These are phyloP conservation scores for Apocrypta bakeri DNA, from an alignment of 1,140 invertebrate species.

Conservation along the genomic window DNA sequence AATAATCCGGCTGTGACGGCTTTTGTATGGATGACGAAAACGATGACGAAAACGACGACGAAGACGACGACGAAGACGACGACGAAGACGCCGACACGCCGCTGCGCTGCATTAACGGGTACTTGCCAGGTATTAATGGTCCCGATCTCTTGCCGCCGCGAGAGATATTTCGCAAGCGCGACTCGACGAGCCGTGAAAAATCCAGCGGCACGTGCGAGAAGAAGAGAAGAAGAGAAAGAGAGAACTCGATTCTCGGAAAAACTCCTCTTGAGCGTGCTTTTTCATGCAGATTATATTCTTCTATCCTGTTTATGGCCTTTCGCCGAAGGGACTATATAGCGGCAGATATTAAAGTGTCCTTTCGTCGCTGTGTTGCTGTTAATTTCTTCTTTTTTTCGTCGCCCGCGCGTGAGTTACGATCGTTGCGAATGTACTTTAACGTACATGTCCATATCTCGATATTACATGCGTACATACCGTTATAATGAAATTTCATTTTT, in stretches of 20 bases:
- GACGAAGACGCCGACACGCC: background rate
- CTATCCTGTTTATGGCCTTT: conserved; percentile 25
- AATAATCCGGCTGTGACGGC: background rate
- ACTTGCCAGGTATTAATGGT: conserved; percentile 39
- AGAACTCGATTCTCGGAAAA: conserved; percentile 25
- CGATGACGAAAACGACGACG: too few relatives aligned
- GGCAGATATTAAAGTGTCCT: conserved; percentile 33
- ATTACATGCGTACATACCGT: background rate
- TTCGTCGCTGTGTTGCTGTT: background rate
- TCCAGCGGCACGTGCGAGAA: background rate
- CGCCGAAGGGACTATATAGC: conserved; percentile 6
- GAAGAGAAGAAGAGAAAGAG: too few relatives aligned
- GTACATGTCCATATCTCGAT: background rate
- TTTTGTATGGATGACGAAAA: background rate
- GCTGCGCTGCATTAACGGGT: conserved; percentile 10
- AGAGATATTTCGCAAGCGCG: background rate
- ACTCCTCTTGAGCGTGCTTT: background rate
- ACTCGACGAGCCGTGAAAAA: conserved; percentile 25
- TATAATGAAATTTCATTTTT: background rate
- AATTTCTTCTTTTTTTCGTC: conserved; percentile 7
- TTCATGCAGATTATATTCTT: background rate
- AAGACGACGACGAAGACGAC: too few relatives aligned
- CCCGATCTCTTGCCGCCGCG: background rate
- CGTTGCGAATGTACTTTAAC: conserved; percentile 32
- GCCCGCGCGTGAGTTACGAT: conserved; percentile 5